phyloP scores from a whole-genome alignment of 1,140 invertebrate genomes.

The Drosophila carrolli region DNA sequence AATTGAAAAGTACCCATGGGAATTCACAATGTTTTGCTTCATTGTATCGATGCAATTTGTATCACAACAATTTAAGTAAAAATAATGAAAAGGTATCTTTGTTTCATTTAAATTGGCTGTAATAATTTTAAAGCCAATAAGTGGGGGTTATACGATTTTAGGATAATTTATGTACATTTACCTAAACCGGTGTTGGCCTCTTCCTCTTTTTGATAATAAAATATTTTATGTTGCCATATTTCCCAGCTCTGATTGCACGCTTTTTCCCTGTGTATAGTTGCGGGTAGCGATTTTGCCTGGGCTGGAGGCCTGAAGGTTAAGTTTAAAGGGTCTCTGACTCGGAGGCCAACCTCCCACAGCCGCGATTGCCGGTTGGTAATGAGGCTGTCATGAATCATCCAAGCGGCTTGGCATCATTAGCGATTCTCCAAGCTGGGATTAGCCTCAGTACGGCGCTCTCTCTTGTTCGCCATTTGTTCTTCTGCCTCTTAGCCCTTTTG shows the following conservation, averaged over 20 bases:
- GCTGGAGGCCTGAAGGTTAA: constrained; percentile 65
- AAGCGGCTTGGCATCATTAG: constrained; percentile 48
- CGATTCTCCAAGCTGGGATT: constrained; percentile 43
- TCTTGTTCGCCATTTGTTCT: constrained; percentile 4
- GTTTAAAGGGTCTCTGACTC: constrained; percentile 67
- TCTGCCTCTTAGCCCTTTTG: constrained; percentile 11
- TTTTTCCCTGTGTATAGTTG: background rate
- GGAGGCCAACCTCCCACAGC: constrained; percentile 15
- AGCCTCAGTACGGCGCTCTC: constrained; percentile 28
- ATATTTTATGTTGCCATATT: no score
- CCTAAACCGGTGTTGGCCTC: background rate
- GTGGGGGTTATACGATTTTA: no score
- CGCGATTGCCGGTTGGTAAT: constrained; percentile 29
- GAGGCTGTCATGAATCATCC: constrained; percentile 45
- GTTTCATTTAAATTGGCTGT: no score
- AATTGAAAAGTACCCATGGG: no score
- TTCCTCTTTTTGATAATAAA: no score
- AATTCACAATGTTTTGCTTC: no score
- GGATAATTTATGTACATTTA: no score
- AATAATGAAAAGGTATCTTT: no score
- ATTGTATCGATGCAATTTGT: no score
- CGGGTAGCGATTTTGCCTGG: constrained; percentile 5
- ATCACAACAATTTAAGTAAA: no score
- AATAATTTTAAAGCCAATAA: no score
- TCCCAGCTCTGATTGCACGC: no score